Conservation (phyloP, 2,888 invertebrate species). For the Ryuthela nishihirai region DNA sequence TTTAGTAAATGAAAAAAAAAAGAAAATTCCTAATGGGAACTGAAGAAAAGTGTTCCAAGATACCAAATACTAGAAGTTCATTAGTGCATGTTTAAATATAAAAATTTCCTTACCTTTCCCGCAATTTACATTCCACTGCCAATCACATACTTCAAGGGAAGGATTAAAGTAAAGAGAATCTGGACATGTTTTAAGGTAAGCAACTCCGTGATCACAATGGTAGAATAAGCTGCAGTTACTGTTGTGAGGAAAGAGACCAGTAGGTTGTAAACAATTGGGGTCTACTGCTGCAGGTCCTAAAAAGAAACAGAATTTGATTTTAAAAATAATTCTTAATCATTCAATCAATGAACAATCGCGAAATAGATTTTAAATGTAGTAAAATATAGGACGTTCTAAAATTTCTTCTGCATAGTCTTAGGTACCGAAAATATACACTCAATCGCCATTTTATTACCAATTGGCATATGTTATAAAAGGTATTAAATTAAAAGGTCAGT, state of each 20-base stretch:
- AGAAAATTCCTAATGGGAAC: no score
- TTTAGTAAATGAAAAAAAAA: no score
- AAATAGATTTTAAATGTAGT: no score
- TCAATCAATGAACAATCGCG: not conserved
- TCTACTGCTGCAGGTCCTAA: not conserved
- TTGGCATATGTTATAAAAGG: no score
- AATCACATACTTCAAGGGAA: conserved; percentile 24
- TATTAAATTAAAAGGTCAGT: no score
- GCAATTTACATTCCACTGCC: conserved; percentile 24
- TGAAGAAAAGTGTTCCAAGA: no score
- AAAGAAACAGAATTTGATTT: not conserved
- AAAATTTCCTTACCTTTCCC: not conserved
- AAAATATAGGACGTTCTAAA: no score
- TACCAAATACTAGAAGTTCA: no score
- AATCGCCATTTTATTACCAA: no score
- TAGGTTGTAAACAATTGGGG: conserved; percentile 2
- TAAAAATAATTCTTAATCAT: not conserved
- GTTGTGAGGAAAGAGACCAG: conserved; percentile 15
- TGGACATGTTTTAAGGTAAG: conserved; percentile 48
- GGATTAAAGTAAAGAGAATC: conserved; percentile 22
- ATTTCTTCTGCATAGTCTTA: no score
- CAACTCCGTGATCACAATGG: conserved; percentile 65
- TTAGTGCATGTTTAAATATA: no score
- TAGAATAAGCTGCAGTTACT: conserved; percentile 17
- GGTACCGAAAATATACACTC: no score